Conservation (phyloP, 2,113 vertebrate genomes). For the Lepisosteus oculatus region DNA sequence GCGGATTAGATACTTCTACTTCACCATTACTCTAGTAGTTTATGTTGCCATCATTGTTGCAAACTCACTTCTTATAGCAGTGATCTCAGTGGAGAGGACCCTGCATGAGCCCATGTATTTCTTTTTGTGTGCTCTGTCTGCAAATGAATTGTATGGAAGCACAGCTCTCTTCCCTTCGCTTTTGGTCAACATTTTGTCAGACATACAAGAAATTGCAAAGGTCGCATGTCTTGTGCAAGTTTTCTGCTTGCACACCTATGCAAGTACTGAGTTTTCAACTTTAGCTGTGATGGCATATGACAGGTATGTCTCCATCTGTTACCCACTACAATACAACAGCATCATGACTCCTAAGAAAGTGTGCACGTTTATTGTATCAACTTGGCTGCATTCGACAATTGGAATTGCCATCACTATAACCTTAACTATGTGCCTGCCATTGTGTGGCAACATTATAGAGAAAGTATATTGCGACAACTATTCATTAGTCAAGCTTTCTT, state of each 20-base stretch:
- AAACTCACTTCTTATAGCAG: slow-evolving; percentile 38
- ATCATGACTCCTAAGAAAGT: slow-evolving; percentile 42
- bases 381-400: slow-evolving; percentile 41
- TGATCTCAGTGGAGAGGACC: slow-evolving; percentile 36
- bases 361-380: slow-evolving; percentile 32
- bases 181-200: slow-evolving; percentile 31
- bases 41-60: slow-evolving; percentile 32
- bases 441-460: slow-evolving; percentile 37
- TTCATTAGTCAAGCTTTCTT: slow-evolving; percentile 43
- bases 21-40: slow-evolving; percentile 39
- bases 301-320: slow-evolving; percentile 50
- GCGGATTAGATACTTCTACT: slow-evolving; percentile 34
- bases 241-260: slow-evolving; percentile 44
- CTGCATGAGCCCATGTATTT: slow-evolving; percentile 54
- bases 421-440: slow-evolving; percentile 38
- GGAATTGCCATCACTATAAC: slow-evolving; percentile 31
- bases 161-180: slow-evolving; percentile 39
- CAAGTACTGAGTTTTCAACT: slow-evolving; percentile 44
- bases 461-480: slow-evolving; percentile 43
- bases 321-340: slow-evolving; percentile 43
- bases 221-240: slow-evolving; percentile 38
- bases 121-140: slow-evolving; percentile 41
- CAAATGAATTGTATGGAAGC: slow-evolving; percentile 49
- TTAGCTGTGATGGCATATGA: slow-evolving; percentile 53
- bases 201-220: slow-evolving; percentile 34